Percentiles rank a stretch among this genome's conserved stretches.
Conservation (phyloP, 2,113 vertebrate species). For the Zosterops hypoxanthus region DNA sequence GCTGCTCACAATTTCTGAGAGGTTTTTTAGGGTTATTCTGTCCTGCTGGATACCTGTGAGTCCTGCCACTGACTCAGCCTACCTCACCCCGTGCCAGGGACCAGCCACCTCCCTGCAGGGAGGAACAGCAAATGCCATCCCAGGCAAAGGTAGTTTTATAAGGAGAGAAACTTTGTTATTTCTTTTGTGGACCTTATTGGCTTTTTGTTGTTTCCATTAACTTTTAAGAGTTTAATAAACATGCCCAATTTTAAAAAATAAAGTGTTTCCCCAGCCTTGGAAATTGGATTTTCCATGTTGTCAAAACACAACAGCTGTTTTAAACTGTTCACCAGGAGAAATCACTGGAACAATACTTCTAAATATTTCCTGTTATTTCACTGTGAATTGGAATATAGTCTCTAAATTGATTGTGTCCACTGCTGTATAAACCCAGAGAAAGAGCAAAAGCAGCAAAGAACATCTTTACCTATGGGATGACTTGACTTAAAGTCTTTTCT, state of each 20-base stretch:
- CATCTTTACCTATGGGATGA: background rate
- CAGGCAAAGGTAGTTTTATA: background rate
- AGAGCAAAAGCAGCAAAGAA: background rate
- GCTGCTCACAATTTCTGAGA: background rate
- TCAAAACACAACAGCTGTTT: background rate
- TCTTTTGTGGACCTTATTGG: background rate
- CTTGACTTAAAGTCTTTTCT: background rate
- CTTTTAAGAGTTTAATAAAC: slow-evolving; percentile 48
- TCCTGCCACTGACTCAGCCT: background rate
- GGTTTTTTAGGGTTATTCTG: background rate
- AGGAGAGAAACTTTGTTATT: background rate
- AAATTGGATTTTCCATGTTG: slow-evolving; percentile 26
- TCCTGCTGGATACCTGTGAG: background rate
- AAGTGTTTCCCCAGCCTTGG: background rate
- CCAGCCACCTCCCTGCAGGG: background rate
- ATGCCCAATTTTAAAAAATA: background rate
- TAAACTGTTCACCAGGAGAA: background rate
- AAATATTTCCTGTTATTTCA: background rate
- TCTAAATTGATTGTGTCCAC: background rate
- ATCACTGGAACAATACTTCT: background rate
- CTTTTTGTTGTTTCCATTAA: slow-evolving; percentile 31
- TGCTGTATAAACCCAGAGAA: background rate
- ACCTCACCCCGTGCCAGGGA: background rate
- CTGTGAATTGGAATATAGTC: background rate
- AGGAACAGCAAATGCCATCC: background rate